Evolutionary conservation across 1,140 invertebrate species (phyloP).

Genomic region (Drosophila varians): DNA sequence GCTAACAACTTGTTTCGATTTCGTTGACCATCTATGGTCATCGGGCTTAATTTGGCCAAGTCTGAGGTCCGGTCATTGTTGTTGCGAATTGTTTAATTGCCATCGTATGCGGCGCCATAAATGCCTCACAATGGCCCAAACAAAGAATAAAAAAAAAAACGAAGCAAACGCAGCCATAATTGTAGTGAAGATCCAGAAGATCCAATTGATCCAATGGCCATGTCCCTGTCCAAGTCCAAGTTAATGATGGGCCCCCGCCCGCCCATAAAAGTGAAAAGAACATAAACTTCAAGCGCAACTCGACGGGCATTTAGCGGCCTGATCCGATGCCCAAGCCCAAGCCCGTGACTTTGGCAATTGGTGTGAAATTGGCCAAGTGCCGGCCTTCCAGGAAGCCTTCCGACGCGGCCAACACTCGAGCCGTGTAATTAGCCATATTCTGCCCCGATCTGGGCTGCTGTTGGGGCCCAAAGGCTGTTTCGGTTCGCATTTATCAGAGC

Average conservation of each 20-base stretch:
- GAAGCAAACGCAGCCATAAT: constrained; percentile 38
- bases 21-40: constrained; percentile 76
- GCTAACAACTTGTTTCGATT: constrained; percentile 79
- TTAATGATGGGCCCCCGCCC: constrained; percentile 58
- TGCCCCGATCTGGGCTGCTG: constrained; percentile 13
- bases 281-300: constrained; percentile 42
- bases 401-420: constrained; percentile 12
- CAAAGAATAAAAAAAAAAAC: background rate
- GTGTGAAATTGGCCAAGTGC: constrained; percentile 70
- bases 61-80: constrained; percentile 67
- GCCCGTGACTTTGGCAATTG: constrained; percentile 51
- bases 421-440: constrained; percentile 62
- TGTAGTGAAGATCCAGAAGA: constrained; percentile 32
- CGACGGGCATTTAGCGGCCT: constrained; percentile 34
- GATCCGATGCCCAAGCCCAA: constrained; percentile 16
- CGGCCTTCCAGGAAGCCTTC: constrained; percentile 61
- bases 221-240: constrained; percentile 36
- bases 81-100: constrained; percentile 77
- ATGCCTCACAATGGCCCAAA: constrained; percentile 61
- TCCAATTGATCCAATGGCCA: constrained; percentile 37
- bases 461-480: constrained; percentile 10
- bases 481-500: constrained; percentile 75
- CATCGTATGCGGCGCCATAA: constrained; percentile 77
- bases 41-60: constrained; percentile 72
- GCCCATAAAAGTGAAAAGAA: constrained; percentile 69